These are phyloP conservation scores for Megalops cyprinoides DNA, from an alignment of 2,797 vertebrate species.

Conservation along the genomic window DNA sequence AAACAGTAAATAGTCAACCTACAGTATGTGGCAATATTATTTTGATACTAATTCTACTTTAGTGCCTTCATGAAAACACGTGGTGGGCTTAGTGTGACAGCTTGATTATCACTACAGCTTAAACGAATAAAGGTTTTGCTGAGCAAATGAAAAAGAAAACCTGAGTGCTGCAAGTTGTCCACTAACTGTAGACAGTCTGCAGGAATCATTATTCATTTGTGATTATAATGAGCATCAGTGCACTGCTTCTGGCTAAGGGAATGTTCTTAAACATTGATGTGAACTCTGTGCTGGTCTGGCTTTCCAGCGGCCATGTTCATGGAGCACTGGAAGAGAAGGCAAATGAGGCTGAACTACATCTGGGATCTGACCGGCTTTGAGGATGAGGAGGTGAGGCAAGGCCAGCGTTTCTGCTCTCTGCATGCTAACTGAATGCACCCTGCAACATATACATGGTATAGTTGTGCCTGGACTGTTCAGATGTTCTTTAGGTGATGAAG, in stretches of 20 bases:
- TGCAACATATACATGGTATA: neutral
- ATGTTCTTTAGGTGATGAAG: neutral
- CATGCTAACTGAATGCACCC: neutral
- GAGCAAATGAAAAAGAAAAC: neutral
- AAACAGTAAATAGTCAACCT: too few relatives aligned
- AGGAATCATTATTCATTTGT: too few relatives aligned
- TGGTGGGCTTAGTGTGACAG: too few relatives aligned
- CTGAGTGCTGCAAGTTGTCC: neutral
- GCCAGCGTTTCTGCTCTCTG: neutral
- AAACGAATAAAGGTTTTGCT: neutral
- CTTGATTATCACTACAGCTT: too few relatives aligned
- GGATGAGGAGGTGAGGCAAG: conserved; percentile 88
- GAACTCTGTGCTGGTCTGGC: conserved; percentile 20
- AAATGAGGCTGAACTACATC: conserved; percentile 95
- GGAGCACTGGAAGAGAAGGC: conserved; percentile 98
- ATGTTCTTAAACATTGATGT: neutral
- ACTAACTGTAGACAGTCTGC: too few relatives aligned
- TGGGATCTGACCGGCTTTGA: conserved; percentile 98
- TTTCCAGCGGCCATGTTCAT: conserved; percentile 95
- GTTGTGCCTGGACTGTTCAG: neutral
- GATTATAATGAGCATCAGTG: neutral
- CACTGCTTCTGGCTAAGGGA: neutral
- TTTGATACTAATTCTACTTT: too few relatives aligned
- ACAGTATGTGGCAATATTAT: too few relatives aligned
- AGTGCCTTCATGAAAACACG: too few relatives aligned